Evolutionary conservation across 1,140 invertebrate species (phyloP).

Genomic region (Lordiphosa collinella): DNA sequence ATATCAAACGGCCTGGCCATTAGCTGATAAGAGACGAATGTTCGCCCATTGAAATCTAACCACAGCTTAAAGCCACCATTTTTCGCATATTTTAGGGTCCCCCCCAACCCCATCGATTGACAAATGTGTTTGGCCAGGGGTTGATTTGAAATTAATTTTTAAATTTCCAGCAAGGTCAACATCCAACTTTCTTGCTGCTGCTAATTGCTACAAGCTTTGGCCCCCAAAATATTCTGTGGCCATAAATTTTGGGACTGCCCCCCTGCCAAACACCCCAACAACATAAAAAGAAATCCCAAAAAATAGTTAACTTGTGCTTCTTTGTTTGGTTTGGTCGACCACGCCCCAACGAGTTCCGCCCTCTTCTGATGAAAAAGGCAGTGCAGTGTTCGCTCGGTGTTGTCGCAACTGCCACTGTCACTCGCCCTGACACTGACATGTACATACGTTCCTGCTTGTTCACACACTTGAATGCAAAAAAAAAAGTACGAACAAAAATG

Average conservation of each 20-base stretch:
- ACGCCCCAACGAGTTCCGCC: background rate
- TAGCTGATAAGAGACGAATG: too few relatives aligned
- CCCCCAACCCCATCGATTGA: too few relatives aligned
- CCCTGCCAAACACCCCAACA: too few relatives aligned
- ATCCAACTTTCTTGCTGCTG: constrained; percentile 25
- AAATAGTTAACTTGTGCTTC: constrained; percentile 1
- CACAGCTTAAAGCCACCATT: too few relatives aligned
- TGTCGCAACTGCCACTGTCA: background rate
- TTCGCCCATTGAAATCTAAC: background rate
- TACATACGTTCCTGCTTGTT: background rate
- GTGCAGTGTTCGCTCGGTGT: constrained; percentile 12
- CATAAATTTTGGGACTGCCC: constrained; percentile 38
- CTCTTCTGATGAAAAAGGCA: constrained; percentile 9
- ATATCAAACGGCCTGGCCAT: background rate
- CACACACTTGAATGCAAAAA: too few relatives aligned
- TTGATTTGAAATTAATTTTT: too few relatives aligned
- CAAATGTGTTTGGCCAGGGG: too few relatives aligned
- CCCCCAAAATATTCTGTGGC: constrained; percentile 1
- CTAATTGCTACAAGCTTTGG: constrained; percentile 58
- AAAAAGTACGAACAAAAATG: too few relatives aligned
- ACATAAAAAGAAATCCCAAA: background rate
- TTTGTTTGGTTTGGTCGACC: background rate
- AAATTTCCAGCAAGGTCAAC: constrained; percentile 63
- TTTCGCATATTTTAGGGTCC: too few relatives aligned
- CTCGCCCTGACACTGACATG: constrained; percentile 3